A percentile compares a stretch with the other conserved stretches of the same genome.
These are phyloP conservation scores for Gryon sp. DNA, from an alignment of 1,140 invertebrate genomes.

Conservation along the genomic window DNA sequence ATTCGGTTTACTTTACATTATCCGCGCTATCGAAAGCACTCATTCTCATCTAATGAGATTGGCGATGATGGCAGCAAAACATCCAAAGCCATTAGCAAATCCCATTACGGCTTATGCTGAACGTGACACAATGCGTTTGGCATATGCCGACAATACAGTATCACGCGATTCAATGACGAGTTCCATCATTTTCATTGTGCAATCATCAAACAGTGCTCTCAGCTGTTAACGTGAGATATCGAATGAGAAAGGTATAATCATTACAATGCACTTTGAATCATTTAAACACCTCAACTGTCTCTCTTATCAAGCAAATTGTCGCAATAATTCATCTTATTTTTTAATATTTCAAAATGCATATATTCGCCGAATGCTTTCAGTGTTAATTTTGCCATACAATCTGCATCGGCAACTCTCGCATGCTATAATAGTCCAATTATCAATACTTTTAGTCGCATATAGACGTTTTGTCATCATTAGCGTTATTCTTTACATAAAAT, in stretches of 20 bases:
- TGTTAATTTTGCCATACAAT: no score
- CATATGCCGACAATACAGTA: constrained; percentile 67
- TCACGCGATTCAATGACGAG: constrained; percentile 72
- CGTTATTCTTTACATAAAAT: no score
- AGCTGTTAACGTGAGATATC: constrained; percentile 44
- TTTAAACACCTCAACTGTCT: no score
- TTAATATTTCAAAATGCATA: no score
- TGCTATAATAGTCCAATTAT: no score
- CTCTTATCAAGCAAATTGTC: no score
- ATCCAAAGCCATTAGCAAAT: constrained; percentile 69
- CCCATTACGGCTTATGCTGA: constrained; percentile 64
- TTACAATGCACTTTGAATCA: constrained; percentile 3
- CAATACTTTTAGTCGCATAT: no score
- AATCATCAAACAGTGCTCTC: constrained; percentile 69
- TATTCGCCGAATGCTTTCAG: no score
- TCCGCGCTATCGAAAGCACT: constrained; percentile 52
- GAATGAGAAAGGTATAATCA: constrained; percentile 26
- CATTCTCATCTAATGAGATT: constrained; percentile 59
- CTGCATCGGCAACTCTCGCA: no score
- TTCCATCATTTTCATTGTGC: constrained; percentile 67
- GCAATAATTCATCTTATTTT: no score
- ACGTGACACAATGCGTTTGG: constrained; percentile 62
- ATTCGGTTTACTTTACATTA: constrained; percentile 52
- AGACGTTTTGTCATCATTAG: no score
- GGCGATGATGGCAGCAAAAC: constrained; percentile 59